phyloP scores from a whole-genome alignment of 2,888 invertebrate genomes.

The Allygus modestus region DNA sequence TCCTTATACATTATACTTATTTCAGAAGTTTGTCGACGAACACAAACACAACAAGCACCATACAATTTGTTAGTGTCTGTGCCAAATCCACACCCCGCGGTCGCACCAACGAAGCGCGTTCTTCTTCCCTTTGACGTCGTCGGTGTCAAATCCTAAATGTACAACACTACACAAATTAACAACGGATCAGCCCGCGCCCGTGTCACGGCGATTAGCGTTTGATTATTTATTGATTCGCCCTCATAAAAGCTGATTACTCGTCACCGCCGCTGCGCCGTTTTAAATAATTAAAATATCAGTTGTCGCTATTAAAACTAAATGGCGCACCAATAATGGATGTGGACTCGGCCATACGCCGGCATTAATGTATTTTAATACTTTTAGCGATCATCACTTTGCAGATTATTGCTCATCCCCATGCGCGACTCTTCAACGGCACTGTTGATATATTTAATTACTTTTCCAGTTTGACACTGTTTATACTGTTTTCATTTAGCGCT shows the following conservation, averaged over 20 bases:
- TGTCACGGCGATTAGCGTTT: conserved; percentile 38
- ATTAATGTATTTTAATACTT: conserved; percentile 20
- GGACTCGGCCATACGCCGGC: background rate
- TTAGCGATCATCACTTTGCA: background rate
- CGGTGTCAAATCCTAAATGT: conserved; percentile 49
- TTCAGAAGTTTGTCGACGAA: too few species aligned
- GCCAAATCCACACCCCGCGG: too few species aligned
- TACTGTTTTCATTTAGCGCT: too few species aligned
- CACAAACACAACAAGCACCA: too few species aligned
- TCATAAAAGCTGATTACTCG: conserved; percentile 54
- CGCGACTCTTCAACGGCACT: background rate
- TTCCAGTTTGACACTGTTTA: background rate
- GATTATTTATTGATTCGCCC: conserved; percentile 49
- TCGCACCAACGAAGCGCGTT: background rate
- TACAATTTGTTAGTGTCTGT: too few species aligned
- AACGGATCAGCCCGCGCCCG: conserved; percentile 35
- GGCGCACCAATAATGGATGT: conserved; percentile 5
- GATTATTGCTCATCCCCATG: background rate
- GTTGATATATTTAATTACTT: background rate
- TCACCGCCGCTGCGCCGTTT: conserved; percentile 30
- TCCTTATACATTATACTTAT: too few species aligned
- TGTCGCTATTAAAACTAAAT: conserved; percentile 62
- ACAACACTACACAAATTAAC: conserved; percentile 58
- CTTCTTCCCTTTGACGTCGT: conserved; percentile 29
- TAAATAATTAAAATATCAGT: conserved; percentile 63